Percentiles rank a stretch among this genome's conserved stretches.
phyloP scores from a whole-genome alignment of 2,113 vertebrate species.

The Jacana jacana region DNA sequence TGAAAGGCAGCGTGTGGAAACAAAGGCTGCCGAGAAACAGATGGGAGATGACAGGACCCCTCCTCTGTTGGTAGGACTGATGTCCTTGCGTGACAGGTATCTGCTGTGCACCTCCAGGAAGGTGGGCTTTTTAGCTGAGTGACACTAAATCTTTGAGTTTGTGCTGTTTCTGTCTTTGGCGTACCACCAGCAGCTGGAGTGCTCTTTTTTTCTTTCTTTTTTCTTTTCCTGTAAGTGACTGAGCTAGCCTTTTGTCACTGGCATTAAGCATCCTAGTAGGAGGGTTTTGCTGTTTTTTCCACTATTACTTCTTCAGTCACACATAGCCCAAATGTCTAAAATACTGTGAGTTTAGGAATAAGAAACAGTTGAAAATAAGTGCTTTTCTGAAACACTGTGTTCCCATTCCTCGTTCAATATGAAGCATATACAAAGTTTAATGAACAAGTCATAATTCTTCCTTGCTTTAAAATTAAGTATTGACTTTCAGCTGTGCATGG shows the following conservation, averaged over 20 bases:
- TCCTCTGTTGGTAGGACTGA: not conserved
- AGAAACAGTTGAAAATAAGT: not conserved
- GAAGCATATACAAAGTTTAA: not conserved
- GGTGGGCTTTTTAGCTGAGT: not conserved
- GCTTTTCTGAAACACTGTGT: not conserved
- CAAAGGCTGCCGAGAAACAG: not conserved
- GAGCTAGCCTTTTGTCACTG: not conserved
- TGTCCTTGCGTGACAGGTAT: not conserved
- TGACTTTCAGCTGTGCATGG: not conserved
- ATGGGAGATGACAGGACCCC: not conserved
- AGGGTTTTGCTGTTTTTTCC: not conserved
- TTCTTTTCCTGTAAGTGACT: not conserved
- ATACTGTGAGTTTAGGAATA: not conserved
- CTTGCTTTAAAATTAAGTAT: not conserved
- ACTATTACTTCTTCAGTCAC: not conserved
- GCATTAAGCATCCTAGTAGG: not conserved
- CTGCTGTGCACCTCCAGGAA: not conserved
- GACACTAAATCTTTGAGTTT: not conserved
- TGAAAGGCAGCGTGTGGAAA: not conserved
- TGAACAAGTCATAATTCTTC: not conserved
- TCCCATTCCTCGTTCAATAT: not conserved
- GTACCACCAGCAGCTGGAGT: not conserved
- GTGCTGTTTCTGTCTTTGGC: not conserved
- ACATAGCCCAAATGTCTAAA: not conserved
- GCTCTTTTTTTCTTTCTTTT: not conserved